These are phyloP conservation scores for Poecilus cupreus DNA, from an alignment of 2,888 invertebrate species.

Conservation along the genomic window DNA sequence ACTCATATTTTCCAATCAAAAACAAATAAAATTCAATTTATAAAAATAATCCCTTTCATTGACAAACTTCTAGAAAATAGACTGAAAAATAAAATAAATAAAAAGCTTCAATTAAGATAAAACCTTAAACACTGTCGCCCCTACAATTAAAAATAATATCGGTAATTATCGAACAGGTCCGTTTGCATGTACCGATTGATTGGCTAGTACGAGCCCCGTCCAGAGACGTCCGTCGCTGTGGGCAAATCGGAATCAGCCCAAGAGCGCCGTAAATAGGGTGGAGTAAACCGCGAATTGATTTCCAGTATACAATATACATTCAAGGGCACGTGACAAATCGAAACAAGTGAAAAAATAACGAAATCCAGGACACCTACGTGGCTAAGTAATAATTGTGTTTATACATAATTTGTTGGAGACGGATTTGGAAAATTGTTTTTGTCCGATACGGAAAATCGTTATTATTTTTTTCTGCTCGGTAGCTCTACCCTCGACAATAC, in stretches of 20 bases:
- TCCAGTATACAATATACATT: not conserved
- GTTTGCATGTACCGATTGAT: no score
- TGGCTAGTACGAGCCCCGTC: not conserved
- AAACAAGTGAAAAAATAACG: conserved; percentile 33
- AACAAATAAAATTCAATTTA: no score
- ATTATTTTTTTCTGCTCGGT: no score
- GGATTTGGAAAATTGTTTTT: conserved; percentile 1
- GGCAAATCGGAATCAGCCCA: not conserved
- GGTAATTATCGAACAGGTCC: no score
- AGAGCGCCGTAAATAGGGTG: not conserved
- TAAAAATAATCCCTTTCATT: no score
- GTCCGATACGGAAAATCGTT: no score
- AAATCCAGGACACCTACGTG: not conserved
- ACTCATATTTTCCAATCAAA: no score
- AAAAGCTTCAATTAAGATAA: no score
- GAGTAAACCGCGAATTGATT: not conserved
- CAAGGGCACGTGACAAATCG: conserved; percentile 9
- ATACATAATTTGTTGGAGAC: not conserved
- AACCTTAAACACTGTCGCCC: no score
- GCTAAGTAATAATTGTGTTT: not conserved
- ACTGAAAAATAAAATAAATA: no score
- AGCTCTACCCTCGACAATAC: no score
- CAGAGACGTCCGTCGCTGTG: not conserved
- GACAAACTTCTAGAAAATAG: no score
- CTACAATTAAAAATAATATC: not conserved